Percentiles rank a stretch among this genome's conserved stretches.
Conservation (phyloP, 2,888 invertebrate species). For the Linyphia triangularis region DNA sequence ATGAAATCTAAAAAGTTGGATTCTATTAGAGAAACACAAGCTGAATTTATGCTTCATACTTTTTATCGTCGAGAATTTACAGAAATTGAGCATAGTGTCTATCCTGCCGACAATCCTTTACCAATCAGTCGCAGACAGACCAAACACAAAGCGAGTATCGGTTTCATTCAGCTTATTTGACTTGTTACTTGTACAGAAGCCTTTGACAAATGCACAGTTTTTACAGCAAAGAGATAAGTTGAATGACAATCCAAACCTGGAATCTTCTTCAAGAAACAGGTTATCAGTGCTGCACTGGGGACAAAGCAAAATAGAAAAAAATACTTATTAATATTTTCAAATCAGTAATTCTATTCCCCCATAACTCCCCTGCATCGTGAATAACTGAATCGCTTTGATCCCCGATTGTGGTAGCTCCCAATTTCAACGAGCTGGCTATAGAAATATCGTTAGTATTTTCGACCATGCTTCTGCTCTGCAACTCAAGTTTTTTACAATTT, state of each 20-base stretch:
- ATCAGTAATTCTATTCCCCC: slow-evolving; percentile 14
- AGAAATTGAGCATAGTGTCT: neutral
- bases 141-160: slow-evolving; percentile 7
- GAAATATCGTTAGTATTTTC: neutral
- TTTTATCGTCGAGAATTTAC: no score
- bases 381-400: neutral
- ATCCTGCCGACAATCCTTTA: slow-evolving; percentile 4
- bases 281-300: neutral
- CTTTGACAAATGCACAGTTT: neutral
- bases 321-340: slow-evolving; percentile 7
- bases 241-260: slow-evolving; percentile 22
- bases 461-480: neutral
- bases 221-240: slow-evolving; percentile 6
- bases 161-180: neutral
- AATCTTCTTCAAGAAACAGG: slow-evolving; percentile 12
- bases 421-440: neutral
- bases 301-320: slow-evolving; percentile 11
- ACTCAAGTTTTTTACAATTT: neutral
- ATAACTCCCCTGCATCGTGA: neutral
- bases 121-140: neutral
- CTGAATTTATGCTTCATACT: no score
- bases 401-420: neutral
- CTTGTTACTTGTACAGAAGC: neutral
- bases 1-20: no score
- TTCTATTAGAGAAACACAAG: no score